A percentile compares a stretch with the other conserved stretches of the same genome.
Evolutionary conservation across 2,113 vertebrate genomes (phyloP).

Genomic region (Microcebus jonahi): DNA sequence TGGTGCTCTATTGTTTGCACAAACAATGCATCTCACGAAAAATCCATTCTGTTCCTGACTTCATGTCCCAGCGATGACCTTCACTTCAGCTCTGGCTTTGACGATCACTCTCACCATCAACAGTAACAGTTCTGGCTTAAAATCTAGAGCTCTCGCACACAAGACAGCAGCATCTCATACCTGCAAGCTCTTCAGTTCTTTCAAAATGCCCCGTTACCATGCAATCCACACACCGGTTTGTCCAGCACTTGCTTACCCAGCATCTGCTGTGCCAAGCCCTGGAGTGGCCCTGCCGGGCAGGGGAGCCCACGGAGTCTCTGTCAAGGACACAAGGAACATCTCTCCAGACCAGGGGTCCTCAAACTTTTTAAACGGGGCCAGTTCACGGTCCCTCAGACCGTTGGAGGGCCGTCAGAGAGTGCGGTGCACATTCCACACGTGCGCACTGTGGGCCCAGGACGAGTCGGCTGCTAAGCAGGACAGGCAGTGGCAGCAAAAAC

Average conservation of each 20-base stretch:
- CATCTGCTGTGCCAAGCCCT: not conserved
- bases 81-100: rapidly evolving
- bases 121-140: not conserved
- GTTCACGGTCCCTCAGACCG: too few species aligned
- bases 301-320: not conserved
- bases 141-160: not conserved
- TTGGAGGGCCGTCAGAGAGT: too few species aligned
- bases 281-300: too few species aligned
- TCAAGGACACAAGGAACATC: not conserved
- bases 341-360: not conserved
- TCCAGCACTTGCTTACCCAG: rapidly evolving
- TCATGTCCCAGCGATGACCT: not conserved
- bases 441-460: too few species aligned
- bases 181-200: not conserved
- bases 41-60: not conserved
- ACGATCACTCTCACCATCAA: not conserved
- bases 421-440: too few species aligned
- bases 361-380: too few species aligned
- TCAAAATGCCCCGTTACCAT: not conserved
- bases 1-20: rapidly evolving
- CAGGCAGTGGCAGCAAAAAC: too few species aligned
- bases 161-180: rapidly evolving
- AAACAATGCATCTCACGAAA: rapidly evolving
- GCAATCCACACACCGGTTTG: too few species aligned
- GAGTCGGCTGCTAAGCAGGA: too few species aligned